Percentiles rank a stretch among this genome's conserved stretches.
phyloP scores from a whole-genome alignment of 2,888 invertebrate species.

The Pseudococcus jackbeardsleyi region DNA sequence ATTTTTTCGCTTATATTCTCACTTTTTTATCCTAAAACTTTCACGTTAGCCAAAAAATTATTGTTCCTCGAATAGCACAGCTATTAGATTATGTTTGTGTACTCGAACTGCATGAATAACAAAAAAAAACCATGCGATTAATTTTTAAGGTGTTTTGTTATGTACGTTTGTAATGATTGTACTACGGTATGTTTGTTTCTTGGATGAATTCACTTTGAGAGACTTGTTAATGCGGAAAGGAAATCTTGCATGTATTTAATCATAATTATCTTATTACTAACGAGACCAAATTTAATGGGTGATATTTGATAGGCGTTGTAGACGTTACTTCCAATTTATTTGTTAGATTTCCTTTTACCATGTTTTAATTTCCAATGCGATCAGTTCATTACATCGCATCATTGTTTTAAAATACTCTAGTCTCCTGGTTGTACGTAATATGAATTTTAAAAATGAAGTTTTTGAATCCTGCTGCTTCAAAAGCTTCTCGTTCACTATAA shows the following conservation, averaged over 20 bases:
- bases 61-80: constrained; percentile 32
- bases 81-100: constrained; percentile 26
- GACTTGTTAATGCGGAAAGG: not conserved
- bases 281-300: constrained; percentile 42
- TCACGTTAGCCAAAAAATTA: constrained; percentile 42
- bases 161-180: constrained; percentile 23
- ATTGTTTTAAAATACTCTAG: constrained; percentile 11
- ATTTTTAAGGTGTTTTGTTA: constrained; percentile 11
- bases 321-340: constrained; percentile 37
- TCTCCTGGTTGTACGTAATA: constrained; percentile 22
- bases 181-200: not conserved
- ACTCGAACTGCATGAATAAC: constrained; percentile 1
- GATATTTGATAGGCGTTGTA: constrained; percentile 18
- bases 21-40: not conserved
- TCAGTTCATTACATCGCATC: not conserved
- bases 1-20: not conserved
- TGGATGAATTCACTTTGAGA: not conserved
- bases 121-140: not conserved
- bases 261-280: constrained; percentile 17
- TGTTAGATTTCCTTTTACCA: not conserved
- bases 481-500: not conserved
- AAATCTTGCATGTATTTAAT: constrained; percentile 49
- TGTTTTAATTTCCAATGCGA: not conserved
- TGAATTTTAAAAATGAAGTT: not conserved
- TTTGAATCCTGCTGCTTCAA: not conserved